Evolutionary conservation across 1,140 invertebrate species (phyloP), one percentile per base, ranked within the genome.

Genomic region (Catajapyx aquilonaris): DNA sequence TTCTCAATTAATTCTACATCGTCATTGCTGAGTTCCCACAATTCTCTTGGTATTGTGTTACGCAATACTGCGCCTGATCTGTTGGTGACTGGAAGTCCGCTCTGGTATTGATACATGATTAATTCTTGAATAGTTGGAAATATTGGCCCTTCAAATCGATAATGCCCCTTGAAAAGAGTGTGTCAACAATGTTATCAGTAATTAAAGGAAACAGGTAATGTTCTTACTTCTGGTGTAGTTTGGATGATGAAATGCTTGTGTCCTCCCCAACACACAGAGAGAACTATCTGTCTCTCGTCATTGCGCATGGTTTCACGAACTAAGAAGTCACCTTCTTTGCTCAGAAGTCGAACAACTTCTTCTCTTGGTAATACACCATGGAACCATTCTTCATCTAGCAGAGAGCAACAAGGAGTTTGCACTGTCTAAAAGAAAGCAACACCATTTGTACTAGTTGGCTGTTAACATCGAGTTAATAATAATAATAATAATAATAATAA

Each of bases 241-340:
- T 97, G 90, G 36, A 96, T 87, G 45, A 96, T 95, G 52, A 95
- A 95, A 62, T 97, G 91, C 55, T 91, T 90, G 49, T 90, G 84
- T 5, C 81, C 81, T 39, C 86, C 80, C 90, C 90, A 95, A 52
- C 77, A 85, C 0, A 94, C 88, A 9, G 87, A 94, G 17, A 97
- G 54, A 33, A 96, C 91, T 41, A 88, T 83, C 65, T 90, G 80
- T 50, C 83, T 70, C 54, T 91, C 79, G 54, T 87, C 76, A 54
- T 85, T 93, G 55, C 78, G 70, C n/a, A 76, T 84, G 28, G 88
- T 94, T 62, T 94, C 85, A 17, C 90, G 66, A 20, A 97, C 87
- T 34, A 97, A 62, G 57, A 87, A 97, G 53, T 96, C 88, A 1
- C 90, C 90, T 49, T 95, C 81, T 33, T 73, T 73, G 10, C 73